A percentile compares a stretch with the other conserved stretches of the same genome.
These are phyloP conservation scores for Myiozetetes cayanensis DNA, from an alignment of 2,113 vertebrate species.

Conservation along the genomic window DNA sequence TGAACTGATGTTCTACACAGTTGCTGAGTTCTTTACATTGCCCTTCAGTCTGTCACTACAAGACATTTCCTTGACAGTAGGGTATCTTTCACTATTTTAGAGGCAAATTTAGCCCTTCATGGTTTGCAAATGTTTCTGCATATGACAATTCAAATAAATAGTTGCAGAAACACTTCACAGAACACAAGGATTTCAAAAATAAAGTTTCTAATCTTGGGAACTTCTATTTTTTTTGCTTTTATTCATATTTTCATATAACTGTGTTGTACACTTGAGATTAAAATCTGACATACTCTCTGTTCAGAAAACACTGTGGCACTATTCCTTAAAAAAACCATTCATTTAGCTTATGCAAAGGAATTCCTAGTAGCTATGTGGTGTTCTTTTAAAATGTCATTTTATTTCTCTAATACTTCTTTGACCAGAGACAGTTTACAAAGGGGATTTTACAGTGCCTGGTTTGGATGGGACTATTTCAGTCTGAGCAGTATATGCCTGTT, in stretches of 20 bases:
- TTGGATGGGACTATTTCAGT: neutral
- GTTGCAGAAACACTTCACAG: neutral
- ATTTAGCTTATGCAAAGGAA: neutral
- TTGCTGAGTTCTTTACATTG: neutral
- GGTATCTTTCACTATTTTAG: neutral
- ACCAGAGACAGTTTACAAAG: constrained; percentile 45
- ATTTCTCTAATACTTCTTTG: constrained; percentile 49
- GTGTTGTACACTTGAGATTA: neutral
- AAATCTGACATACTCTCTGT: neutral
- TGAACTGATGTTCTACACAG: neutral
- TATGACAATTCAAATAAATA: neutral
- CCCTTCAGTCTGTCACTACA: neutral
- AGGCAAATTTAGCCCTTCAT: neutral
- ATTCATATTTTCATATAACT: neutral
- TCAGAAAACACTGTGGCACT: neutral
- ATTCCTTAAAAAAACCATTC: neutral
- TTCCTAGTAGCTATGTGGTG: constrained; percentile 35
- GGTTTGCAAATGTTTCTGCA: neutral
- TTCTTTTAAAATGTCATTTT: constrained; percentile 63
- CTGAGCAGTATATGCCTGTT: neutral
- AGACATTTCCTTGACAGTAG: neutral
- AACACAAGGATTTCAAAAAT: neutral
- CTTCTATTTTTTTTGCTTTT: neutral
- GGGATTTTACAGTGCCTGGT: neutral
- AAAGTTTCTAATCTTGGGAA: neutral